A percentile compares a stretch with the other conserved stretches of the same genome.
These are phyloP conservation scores for Argyrosomus regius DNA, from an alignment of 2,797 vertebrate species.

Conservation along the genomic window DNA sequence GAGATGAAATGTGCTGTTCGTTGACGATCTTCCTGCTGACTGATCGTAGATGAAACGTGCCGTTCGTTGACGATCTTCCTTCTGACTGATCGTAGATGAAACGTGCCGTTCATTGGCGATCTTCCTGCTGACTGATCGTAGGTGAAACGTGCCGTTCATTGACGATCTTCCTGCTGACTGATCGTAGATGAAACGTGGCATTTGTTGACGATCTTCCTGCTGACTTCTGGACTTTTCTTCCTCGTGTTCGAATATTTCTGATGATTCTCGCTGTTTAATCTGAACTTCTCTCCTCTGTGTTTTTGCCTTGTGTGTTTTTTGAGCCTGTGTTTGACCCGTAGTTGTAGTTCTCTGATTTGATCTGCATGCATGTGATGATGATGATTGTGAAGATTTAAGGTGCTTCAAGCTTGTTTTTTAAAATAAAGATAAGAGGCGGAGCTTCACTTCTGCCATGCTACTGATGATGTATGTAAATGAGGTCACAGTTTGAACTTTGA, in stretches of 20 bases:
- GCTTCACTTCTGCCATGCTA: conserved; percentile 14
- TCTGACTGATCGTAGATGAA: too few species aligned
- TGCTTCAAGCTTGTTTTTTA: conserved; percentile 48
- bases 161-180: too few species aligned
- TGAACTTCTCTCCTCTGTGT: conserved; percentile 44
- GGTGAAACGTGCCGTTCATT: too few species aligned
- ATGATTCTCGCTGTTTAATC: conserved; percentile 45
- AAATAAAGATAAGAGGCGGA: conserved; percentile 22
- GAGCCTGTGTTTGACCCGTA: conserved; percentile 78
- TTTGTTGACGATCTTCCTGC: conserved; percentile 38
- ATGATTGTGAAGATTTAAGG: conserved; percentile 58
- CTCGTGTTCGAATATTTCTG: conserved; percentile 48
- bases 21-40: too few species aligned
- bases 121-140: too few species aligned
- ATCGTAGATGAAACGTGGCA: too few species aligned
- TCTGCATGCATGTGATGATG: conserved; percentile 83
- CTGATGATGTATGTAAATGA: conserved; percentile 30
- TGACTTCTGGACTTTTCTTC: conserved; percentile 39
- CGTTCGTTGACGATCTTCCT: too few species aligned
- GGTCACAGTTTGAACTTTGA: conserved; percentile 35
- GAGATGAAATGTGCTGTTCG: too few species aligned
- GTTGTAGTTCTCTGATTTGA: conserved; percentile 77
- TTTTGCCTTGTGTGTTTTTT: conserved; percentile 72
- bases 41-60: too few species aligned
- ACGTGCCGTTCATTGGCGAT: too few species aligned